Conservation (phyloP, 2,797 vertebrate genomes). For the Sebastes hopkinsi region DNA sequence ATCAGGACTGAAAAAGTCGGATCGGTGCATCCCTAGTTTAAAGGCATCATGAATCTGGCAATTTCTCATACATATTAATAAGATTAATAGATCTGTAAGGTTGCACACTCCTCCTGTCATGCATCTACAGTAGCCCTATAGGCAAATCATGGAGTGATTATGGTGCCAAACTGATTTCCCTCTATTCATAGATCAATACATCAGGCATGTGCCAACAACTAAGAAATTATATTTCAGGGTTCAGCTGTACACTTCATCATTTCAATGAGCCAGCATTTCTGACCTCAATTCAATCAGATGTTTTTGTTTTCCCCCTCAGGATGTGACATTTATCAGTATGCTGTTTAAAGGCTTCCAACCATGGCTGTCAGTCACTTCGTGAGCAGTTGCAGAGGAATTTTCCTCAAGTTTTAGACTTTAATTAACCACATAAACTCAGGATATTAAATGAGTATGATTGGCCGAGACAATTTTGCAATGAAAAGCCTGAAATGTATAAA, state of each 20-base stretch:
- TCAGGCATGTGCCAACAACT: not conserved
- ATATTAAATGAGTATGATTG: not conserved
- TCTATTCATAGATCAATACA: not conserved
- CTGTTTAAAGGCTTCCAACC: not conserved
- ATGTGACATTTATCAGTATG: not conserved
- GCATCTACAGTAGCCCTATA: not conserved
- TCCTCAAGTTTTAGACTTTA: not conserved
- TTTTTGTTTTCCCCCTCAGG: not conserved
- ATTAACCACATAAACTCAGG: not conserved
- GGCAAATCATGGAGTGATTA: not conserved
- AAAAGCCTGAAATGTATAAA: not conserved
- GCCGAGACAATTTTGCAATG: not conserved
- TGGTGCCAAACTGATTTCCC: not conserved
- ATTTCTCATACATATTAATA: not conserved
- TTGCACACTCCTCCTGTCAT: not conserved
- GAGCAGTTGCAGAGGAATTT: not conserved
- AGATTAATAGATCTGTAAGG: not conserved
- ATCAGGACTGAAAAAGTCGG: too few relatives aligned
- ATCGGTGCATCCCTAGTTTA: not conserved
- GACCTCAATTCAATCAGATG: not conserved
- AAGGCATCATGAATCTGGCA: not conserved
- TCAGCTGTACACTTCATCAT: not conserved
- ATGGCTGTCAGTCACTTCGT: conserved; percentile 26
- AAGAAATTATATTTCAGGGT: not conserved
- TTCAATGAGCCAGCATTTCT: not conserved